Conservation (phyloP, 2,888 invertebrate genomes). For the Phymatocera aterrima region DNA sequence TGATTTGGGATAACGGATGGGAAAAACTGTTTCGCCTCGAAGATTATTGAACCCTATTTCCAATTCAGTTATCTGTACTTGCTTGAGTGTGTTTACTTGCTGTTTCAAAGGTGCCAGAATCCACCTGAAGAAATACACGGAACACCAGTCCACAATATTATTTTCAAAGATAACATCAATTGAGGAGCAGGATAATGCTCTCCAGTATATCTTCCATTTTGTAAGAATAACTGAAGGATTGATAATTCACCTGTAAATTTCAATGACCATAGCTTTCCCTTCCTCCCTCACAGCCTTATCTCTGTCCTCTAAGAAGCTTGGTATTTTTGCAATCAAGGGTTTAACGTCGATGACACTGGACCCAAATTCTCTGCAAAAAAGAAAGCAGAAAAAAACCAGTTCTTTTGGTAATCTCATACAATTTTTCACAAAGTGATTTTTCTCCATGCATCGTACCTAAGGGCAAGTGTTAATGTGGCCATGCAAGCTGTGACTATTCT, state of each 20-base stretch:
- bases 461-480: slow-evolving; percentile 83
- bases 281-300: slow-evolving; percentile 96
- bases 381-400: slow-evolving; percentile 33
- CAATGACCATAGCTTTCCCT: slow-evolving; percentile 92
- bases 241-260: slow-evolving; percentile 88
- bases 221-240: neutral
- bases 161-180: too few relatives aligned
- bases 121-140: slow-evolving; percentile 82
- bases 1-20: slow-evolving; percentile 86
- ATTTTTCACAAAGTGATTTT: neutral
- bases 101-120: slow-evolving; percentile 89
- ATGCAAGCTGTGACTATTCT: slow-evolving; percentile 94
- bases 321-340: slow-evolving; percentile 91
- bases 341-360: slow-evolving; percentile 93
- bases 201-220: neutral
- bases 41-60: slow-evolving; percentile 91
- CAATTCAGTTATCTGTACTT: slow-evolving; percentile 92
- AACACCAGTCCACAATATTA: too few relatives aligned
- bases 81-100: slow-evolving; percentile 90
- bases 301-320: slow-evolving; percentile 90
- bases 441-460: slow-evolving; percentile 77
- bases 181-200: too few relatives aligned
- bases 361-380: slow-evolving; percentile 86
- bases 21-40: slow-evolving; percentile 80
- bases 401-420: slow-evolving; percentile 6